phyloP scores from a whole-genome alignment of 2,888 invertebrate genomes.

The Choristoneura rosaceana region DNA sequence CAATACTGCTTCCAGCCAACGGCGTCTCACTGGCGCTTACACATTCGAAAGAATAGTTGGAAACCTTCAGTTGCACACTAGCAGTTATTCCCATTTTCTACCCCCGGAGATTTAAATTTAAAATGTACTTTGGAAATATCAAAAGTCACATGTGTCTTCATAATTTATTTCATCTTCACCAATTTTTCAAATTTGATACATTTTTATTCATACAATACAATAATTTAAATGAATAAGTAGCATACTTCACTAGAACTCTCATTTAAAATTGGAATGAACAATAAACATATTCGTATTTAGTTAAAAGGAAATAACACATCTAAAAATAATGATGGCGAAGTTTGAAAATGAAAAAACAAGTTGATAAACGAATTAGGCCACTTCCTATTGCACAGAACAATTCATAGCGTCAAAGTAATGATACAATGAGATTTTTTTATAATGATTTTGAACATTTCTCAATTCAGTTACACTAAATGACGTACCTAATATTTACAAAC shows the following conservation, averaged over 20 bases:
- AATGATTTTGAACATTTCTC: constrained; percentile 70
- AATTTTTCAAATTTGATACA: constrained; percentile 84
- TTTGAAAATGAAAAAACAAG: constrained; percentile 65
- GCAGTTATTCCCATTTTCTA: constrained; percentile 3
- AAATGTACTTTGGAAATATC: constrained; percentile 40
- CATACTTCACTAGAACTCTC: constrained; percentile 80
- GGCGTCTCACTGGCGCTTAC: constrained; percentile 81
- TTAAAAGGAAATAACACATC: constrained; percentile 82
- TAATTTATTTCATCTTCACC: constrained; percentile 85
- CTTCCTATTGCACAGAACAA: constrained; percentile 78
- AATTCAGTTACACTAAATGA: constrained; percentile 64
- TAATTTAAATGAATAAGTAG: constrained; percentile 84
- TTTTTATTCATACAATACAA: constrained; percentile 83
- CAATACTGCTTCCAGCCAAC: constrained; percentile 73
- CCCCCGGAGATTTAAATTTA: background rate
- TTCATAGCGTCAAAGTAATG: constrained; percentile 53
- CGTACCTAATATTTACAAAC: constrained; percentile 79
- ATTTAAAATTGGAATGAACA: constrained; percentile 85
- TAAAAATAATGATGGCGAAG: constrained; percentile 69
- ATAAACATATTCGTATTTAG: constrained; percentile 81
- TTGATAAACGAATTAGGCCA: constrained; percentile 65
- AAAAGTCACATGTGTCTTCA: constrained; percentile 72
- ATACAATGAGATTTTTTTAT: constrained; percentile 54
- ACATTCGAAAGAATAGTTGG: constrained; percentile 46
- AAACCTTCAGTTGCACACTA: constrained; percentile 37